These are phyloP conservation scores for Patagioenas fasciata DNA, from an alignment of 2,113 vertebrate species.

Conservation along the genomic window DNA sequence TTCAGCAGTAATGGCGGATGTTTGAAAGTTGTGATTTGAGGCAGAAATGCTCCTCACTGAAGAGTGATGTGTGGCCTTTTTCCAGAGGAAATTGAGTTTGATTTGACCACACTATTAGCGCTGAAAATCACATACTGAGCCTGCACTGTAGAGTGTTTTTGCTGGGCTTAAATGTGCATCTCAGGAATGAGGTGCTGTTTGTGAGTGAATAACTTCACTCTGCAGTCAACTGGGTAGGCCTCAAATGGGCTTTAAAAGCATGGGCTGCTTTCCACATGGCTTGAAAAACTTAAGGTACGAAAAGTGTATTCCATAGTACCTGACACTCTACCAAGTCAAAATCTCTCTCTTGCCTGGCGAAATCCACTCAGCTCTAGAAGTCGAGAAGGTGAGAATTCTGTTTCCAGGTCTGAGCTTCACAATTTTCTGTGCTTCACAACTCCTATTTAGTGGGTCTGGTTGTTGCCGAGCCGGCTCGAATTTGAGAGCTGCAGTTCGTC, in stretches of 20 bases:
- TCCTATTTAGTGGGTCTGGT: neutral
- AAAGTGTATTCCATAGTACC: neutral
- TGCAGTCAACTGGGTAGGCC: neutral
- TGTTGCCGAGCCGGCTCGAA: neutral
- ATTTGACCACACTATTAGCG: conserved; percentile 14
- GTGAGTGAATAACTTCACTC: conserved; percentile 23
- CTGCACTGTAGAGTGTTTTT: neutral
- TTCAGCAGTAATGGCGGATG: neutral
- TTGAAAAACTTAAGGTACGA: neutral
- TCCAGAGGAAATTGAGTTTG: conserved; percentile 4
- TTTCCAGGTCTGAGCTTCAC: conserved; percentile 1
- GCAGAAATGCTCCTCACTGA: neutral
- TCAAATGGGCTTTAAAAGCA: conserved; percentile 36
- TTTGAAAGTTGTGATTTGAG: conserved; percentile 32
- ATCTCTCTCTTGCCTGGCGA: neutral
- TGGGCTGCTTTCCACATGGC: neutral
- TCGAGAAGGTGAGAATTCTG: neutral
- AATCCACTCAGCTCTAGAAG: neutral
- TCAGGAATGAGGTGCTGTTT: neutral
- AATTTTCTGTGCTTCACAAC: conserved; percentile 7
- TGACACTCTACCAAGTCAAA: neutral
- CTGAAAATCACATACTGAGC: conserved; percentile 11
- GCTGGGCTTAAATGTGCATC: neutral
- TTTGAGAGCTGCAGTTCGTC: neutral
- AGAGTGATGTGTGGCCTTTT: conserved; percentile 1